Evolutionary conservation across 2,113 vertebrate genomes (phyloP), one percentile per base, ranked within the genome.

Genomic region (Amazona vittata): DNA sequence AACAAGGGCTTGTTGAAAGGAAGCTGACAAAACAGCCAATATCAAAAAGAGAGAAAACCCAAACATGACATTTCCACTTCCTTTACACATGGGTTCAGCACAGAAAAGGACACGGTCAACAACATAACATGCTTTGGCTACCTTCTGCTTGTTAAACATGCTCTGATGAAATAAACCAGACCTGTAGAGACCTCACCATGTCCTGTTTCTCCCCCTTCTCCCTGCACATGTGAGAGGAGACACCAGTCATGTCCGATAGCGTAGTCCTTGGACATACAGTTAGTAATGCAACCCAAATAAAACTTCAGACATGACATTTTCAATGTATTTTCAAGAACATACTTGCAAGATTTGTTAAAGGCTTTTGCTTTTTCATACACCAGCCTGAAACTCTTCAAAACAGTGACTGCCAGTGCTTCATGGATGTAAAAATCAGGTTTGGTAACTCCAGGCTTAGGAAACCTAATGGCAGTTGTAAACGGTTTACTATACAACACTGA

Each of bases 1-100:
- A n/a, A 67, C 33, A 31, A 28, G 5, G 1, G 15, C 69, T 93
- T 41, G n/a, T 41, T 35, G 35, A 47, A 60, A 95, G 47, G 78
- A 94, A 84, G 52, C 50, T 94, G 68, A 63, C 46, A 83, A 74
- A 81, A 90, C 46, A 86, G 47, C 2, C 43, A 41, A 75, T 31
- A 49, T 63, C 31, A 39, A 55, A 60, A n/a, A 65, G 21, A 6
- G 53, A 92, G 69, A 60, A 88, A 73, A 75, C n/a, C 7, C 77
- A 89, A 93, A 87, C 33, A 57, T 31, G 39, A 81, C 29, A 78
- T 81, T 81, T 95, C 69, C 60, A 81, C 73, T 94, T 95, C 69
- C 77, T 81, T 50, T 44, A 3, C 64, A 59, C 33, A 3, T 4
- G 70, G 25, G 28, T 39, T 65, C 44, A 52, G 57, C 44, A 41